Evolutionary conservation across 1,140 invertebrate genomes (phyloP), one percentile per base, ranked within the genome.

Genomic region (Octopus sinensis): DNA sequence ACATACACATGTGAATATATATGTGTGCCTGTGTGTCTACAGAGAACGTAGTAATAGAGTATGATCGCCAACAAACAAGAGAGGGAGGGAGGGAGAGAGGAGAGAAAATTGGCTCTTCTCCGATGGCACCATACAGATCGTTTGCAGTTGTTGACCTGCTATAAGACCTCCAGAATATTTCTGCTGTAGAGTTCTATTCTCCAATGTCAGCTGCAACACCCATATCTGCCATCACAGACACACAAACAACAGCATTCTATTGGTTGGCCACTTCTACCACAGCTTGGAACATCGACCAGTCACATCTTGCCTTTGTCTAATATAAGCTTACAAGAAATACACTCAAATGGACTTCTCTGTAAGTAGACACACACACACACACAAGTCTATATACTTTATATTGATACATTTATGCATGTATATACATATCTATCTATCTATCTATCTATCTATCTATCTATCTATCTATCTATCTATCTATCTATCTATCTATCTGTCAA

Each of bases 381-480:
- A 62, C 17, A 9, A 12, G 17, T 4, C 1, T 62, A 4, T 62
- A 9, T 62, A 62, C 17, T 17, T 62, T 12, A 62, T 62, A 12
- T 17, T 12, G 56, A 9, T 62, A 12, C 56, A 62, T 62, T 62
- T 62, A 62, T 62, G 56, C 17, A 62, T 62, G 9, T 62, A 1
- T 9, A 12, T 62, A 9, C 9, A 17, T 62, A 62, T 62, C 1
- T 62, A 62, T 4, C 1, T 62, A 62, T 62, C 56, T 62, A 62
- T 62, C 56, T 62, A 62, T 62, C 56, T 62, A 62, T 62, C 56
- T 62, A 62, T 62, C 56, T 62, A 62, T 62, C 56, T 62, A 62
- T 62, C 56, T 12, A 12, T 62, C 56, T 62, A 17, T 62, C 17
- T 12, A 62, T 12, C 17, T 62, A 62, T 62, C 56, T 62, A 62